Evolutionary conservation across 1,140 invertebrate genomes (phyloP), one percentile per base, ranked within the genome.

Genomic region (Rhysida immarginata): DNA sequence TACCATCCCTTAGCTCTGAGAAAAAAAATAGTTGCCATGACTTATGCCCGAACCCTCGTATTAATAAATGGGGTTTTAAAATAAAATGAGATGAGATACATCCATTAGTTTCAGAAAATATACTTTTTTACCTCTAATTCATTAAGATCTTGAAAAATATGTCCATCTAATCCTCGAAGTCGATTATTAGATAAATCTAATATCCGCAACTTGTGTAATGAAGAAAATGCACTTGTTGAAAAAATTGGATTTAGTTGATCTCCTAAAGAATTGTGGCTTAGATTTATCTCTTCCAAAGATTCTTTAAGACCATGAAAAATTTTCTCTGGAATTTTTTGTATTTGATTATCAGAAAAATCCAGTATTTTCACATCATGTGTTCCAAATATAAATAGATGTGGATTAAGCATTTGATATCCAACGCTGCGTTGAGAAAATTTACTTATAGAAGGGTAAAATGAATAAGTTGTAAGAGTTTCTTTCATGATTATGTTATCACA

Each of bases 231-330:
- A 21, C 79, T 81, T 13, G 81, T 85, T 1, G 85, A 85, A 66
- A 92, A 92, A 57, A 92, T 87, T 0, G 88, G 88, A 69, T 91
- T 92, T 0, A 92, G 71, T 61, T 83, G 86, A 64, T 92, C 87
- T 0, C 89, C 89, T 2, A 94, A 71, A 20, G 88, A 71, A 68
- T 94, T 94, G 63, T 88, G 77, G 11, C 80, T 77, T 18, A 93
- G 69, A 25, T 78, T 74, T 35, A 94, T 65, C 60, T 85, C 81
- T 18, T 79, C 78, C 1, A 93, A 66, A 2, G 81, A 78, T 24
- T 66, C 72, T 44, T 77, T 72, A 1, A 88, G 60, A 0, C 79
- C 81, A 29, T 77, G 74, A 26, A 93, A 75, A 2, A 85, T 71
- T 26, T 82, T 77, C 60, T 89, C 85, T 8, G 84, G 83, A 45